Base-by-base conservation (phyloP, 2,113 vertebrate species). In the Elachura formosa region DNA sequence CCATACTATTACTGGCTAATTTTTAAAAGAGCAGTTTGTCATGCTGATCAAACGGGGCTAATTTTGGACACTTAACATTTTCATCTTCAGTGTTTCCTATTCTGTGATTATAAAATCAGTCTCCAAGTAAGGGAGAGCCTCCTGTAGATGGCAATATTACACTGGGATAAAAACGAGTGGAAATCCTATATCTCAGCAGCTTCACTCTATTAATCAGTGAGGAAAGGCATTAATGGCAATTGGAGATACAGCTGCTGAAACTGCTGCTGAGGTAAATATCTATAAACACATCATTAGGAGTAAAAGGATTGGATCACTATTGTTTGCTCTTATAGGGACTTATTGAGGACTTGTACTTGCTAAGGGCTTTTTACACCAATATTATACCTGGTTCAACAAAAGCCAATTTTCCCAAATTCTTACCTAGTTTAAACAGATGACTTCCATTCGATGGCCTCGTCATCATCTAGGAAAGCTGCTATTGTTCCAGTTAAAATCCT, bases 91-190 rank as follows among this genome's bases (percentile, higher is more conserved):
- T 88, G 80, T 52, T 85, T 96, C 89, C 85, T 94, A 33, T 49
- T 85, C 83, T 4, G 64, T 91, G 91, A 73, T 75, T 77, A 58
- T 34, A 83, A 94, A 88, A 81, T 62, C 10, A 21, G 21, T 62
- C 55, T 94, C 67, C 68, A 90, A 81, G 55, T 58, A 46, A 62
- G 11, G 51, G 33, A 71, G 46, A 80, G 75, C 49, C 82, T 79
- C 97, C 98, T 97, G 97, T 95, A 98, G 98, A 97, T 98, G 98
- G 98, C 98, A 98, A 91, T 98, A 86, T 98, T 97, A 97, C 51
- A 96, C 95, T 77, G 84, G 85, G 31, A 52, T 54, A 95, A 95
- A 96, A 97, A 36, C 1, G 7, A 89, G 78, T 33, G 45, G 72
- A 62, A 76, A 54, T 48, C 18, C 5, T 29, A 34, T 41, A 78